These are phyloP conservation scores for Adelges cooleyi DNA, from an alignment of 1,140 invertebrate species.

Conservation along the genomic window DNA sequence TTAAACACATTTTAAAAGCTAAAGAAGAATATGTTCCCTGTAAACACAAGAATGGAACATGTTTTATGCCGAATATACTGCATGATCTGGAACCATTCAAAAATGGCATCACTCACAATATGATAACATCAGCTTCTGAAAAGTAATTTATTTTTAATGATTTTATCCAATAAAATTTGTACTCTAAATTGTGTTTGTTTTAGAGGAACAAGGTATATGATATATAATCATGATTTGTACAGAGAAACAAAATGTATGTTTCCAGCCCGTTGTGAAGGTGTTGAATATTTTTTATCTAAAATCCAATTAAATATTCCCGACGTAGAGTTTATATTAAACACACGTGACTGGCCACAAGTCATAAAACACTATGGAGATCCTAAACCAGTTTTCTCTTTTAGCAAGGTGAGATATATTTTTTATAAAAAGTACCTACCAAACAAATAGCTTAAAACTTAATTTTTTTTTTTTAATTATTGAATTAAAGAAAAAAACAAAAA, in stretches of 20 bases:
- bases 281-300: conserved; percentile 77
- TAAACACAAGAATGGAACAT: conserved; percentile 35
- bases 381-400: conserved; percentile 85
- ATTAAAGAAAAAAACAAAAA: no score
- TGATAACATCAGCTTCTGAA: conserved; percentile 46
- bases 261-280: conserved; percentile 74
- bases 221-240: conserved; percentile 68
- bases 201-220: conserved; percentile 73
- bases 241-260: conserved; percentile 79
- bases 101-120: conserved; percentile 53
- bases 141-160: conserved; percentile 41
- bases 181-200: conserved; percentile 33
- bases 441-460: no score
- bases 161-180: conserved; percentile 30
- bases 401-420: conserved; percentile 64
- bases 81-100: conserved; percentile 58
- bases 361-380: conserved; percentile 47
- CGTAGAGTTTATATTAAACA: conserved; percentile 81
- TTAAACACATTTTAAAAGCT: conserved; percentile 23
- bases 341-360: conserved; percentile 84
- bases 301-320: conserved; percentile 56
- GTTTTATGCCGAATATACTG: conserved; percentile 50
- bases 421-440: no score
- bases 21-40: conserved; percentile 32
- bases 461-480: no score